Evolutionary conservation across 2,113 vertebrate species (phyloP).

Genomic region (Turdus rufiventris): DNA sequence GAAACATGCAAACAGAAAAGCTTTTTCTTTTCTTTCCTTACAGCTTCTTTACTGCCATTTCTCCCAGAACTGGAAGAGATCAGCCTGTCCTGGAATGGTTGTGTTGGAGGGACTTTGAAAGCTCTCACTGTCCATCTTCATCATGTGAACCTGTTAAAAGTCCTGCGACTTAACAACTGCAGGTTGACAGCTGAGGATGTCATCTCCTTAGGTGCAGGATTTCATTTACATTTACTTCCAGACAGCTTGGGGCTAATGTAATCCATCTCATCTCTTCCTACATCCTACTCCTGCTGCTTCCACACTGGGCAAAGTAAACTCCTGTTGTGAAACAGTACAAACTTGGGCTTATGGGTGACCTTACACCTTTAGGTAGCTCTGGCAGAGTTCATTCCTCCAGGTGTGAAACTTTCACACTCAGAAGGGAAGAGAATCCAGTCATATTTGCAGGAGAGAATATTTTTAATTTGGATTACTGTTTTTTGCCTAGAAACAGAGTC

Average conservation of each 20-base stretch:
- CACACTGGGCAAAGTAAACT: neutral
- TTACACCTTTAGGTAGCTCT: neutral
- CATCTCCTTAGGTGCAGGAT: slow-evolving; percentile 74
- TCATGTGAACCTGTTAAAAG: slow-evolving; percentile 71
- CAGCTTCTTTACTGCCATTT: slow-evolving; percentile 66
- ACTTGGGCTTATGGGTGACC: neutral
- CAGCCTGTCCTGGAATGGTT: slow-evolving; percentile 87
- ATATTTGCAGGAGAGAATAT: neutral
- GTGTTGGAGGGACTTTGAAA: slow-evolving; percentile 76
- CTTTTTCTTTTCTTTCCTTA: neutral
- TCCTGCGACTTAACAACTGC: slow-evolving; percentile 80
- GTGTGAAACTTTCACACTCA: neutral
- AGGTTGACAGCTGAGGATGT: slow-evolving; percentile 78
- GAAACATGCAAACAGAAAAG: neutral
- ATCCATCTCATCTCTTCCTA: neutral
- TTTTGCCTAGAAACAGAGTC: neutral
- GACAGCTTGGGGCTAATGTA: neutral
- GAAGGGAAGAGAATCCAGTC: neutral
- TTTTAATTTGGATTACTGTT: neutral
- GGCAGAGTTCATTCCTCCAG: neutral
- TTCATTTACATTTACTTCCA: neutral
- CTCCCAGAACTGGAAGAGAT: slow-evolving; percentile 82
- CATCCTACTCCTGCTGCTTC: neutral
- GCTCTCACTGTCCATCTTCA: slow-evolving; percentile 75
- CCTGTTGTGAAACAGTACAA: neutral